Evolutionary conservation across 2,797 vertebrate genomes (phyloP).

Genomic region (Aplochiton taeniatus): DNA sequence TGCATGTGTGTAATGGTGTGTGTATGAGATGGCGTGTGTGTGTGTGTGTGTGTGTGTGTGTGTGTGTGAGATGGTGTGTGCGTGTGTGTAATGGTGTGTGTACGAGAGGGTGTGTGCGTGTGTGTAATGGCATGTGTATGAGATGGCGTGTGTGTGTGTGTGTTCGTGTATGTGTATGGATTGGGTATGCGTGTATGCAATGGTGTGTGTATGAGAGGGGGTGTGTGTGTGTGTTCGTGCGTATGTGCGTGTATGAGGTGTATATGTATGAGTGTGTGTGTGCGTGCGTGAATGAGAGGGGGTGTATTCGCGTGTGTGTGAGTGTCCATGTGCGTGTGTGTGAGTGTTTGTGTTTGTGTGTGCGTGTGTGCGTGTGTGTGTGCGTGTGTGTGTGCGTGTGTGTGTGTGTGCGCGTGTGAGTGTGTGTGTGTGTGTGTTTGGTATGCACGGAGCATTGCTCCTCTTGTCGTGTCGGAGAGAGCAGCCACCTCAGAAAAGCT

Average conservation of each 20-base stretch:
- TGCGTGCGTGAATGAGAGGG: background rate
- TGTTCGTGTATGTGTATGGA: background rate
- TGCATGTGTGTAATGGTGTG: constrained; percentile 6
- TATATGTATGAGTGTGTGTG: too few relatives aligned
- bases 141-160: constrained; percentile 1
- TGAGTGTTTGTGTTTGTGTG: background rate
- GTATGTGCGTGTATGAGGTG: too few relatives aligned
- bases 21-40: background rate
- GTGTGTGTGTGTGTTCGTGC: constrained; percentile 2
- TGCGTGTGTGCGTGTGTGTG: constrained; percentile 9
- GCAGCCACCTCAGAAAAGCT: too few relatives aligned
- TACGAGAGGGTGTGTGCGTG: background rate
- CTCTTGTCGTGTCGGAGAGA: too few relatives aligned
- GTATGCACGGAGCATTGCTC: background rate
- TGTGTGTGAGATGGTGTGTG: background rate
- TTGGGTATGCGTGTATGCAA: constrained; percentile 10
- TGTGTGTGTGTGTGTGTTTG: background rate
- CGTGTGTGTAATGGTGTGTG: constrained; percentile 13
- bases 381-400: background rate
- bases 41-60: background rate
- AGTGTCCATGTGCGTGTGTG: too few relatives aligned
- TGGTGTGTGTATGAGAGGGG: background rate
- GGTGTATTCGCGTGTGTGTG: too few relatives aligned
- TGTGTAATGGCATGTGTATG: background rate
- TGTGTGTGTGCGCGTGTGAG: background rate